Base-by-base conservation (phyloP, 2,888 invertebrate species). In the Luffia ferchaultella region DNA sequence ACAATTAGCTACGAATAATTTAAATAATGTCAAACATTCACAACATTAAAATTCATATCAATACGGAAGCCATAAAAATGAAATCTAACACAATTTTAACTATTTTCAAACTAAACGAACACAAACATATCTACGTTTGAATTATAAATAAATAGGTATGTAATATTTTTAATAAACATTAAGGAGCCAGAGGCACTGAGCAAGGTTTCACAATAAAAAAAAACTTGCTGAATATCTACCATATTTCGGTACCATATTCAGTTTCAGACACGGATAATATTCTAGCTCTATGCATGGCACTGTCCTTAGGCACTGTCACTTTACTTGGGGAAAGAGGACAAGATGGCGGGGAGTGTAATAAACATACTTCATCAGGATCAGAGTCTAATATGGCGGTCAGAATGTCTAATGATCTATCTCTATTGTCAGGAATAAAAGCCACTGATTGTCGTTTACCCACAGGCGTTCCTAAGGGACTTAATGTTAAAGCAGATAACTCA, bases 241-340 rank as follows among this genome's bases (percentile, higher is more conserved):
- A 93, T 67, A 92, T 92, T 82, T 93, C 92, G 51, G 92, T 92
- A 55, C 87, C 88, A 59, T 85, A 85, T 58, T 89, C 88, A 15
- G 87, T 80, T 63, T 82, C 83, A 52, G 86, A 79, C 55, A 88
- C 85, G 52, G 89, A 88, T 56, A 91, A 80, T 54, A 90, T 88
- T 65, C 88, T 84, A 52, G 88, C 90, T 58, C 87, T 85, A 68
- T 88, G 89, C 69, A 86, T 82, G 53, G 79, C 82, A 56, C 86
- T 78, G 71, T 89, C 89, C 49, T 78, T 76, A 55, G 88, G 89
- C 62, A 89, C 80, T 55, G 87, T 88, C 51, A 89, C 87, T 68
- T 88, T 88, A 68, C 83, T 88, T 49, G 82, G 83, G 50, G 85
- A 68, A 1, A 74, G 58, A 15, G 85, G 79, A 58, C 82, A 85